Evolutionary conservation across 2,113 vertebrate genomes (phyloP).

Genomic region (Labeo rohita): DNA sequence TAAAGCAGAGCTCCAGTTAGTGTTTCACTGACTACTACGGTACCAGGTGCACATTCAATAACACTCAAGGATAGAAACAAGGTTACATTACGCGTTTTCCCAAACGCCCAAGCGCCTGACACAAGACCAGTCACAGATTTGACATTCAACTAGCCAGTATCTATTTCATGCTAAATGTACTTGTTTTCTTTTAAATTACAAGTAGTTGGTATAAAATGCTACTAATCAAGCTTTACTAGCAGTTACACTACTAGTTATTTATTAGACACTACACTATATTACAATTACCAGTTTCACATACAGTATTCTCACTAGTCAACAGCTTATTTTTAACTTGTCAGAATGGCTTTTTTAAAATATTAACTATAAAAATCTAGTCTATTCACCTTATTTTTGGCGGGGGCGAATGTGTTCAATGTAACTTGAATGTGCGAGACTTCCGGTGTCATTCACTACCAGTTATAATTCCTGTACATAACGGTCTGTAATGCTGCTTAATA

Average conservation of each 20-base stretch:
- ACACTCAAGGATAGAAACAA: background rate
- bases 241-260: too few relatives aligned
- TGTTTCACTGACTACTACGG: background rate
- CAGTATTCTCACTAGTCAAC: background rate
- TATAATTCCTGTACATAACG: background rate
- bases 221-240: background rate
- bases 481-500: too few relatives aligned
- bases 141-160: background rate
- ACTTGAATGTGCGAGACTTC: background rate
- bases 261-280: background rate
- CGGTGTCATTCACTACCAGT: background rate
- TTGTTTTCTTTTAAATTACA: background rate
- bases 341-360: background rate
- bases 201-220: background rate
- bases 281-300: background rate
- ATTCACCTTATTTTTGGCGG: background rate
- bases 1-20: background rate
- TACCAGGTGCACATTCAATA: slow-evolving; percentile 9
- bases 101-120: background rate
- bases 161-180: background rate
- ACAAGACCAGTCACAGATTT: background rate
- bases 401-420: background rate
- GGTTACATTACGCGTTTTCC: background rate
- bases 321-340: background rate
- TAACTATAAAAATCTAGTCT: background rate